These are phyloP conservation scores for Mamestra configurata DNA, from an alignment of 1,140 invertebrate genomes.

Conservation along the genomic window DNA sequence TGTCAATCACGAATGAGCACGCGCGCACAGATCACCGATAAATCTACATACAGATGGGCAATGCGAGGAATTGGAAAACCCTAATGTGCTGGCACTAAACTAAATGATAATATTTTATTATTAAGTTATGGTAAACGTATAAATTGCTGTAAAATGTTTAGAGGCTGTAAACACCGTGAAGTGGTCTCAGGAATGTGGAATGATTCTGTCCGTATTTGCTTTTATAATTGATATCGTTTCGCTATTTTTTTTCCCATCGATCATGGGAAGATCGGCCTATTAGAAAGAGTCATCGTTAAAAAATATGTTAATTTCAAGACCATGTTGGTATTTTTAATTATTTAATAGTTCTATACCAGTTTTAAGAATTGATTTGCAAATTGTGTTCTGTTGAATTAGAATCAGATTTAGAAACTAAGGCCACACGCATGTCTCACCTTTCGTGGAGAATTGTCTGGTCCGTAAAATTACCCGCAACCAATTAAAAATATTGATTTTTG, in stretches of 20 bases:
- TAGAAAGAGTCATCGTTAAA: constrained; percentile 7
- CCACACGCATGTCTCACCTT: background rate
- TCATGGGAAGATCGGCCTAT: constrained; percentile 21
- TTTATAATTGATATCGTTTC: constrained; percentile 31
- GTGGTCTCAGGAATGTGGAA: constrained; percentile 29
- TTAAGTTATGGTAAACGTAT: constrained; percentile 43
- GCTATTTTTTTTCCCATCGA: constrained; percentile 30
- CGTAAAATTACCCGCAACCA: too few relatives aligned
- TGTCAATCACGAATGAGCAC: constrained; percentile 73
- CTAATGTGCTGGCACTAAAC: constrained; percentile 59
- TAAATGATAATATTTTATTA: constrained; percentile 53
- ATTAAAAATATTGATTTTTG: too few relatives aligned
- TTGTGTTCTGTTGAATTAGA: background rate
- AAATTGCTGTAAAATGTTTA: constrained; percentile 8
- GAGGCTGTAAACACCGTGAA: background rate
- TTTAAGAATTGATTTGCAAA: constrained; percentile 13
- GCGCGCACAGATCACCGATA: constrained; percentile 67
- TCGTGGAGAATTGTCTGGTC: background rate
- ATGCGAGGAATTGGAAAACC: constrained; percentile 66
- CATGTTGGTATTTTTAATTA: constrained; percentile 13
- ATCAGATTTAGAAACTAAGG: background rate
- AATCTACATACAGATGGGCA: constrained; percentile 73
- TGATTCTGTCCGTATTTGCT: constrained; percentile 15
- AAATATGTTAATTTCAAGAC: constrained; percentile 19
- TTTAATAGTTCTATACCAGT: constrained; percentile 11